Evolutionary conservation across 2,797 vertebrate genomes (phyloP), one percentile per base, ranked within the genome.

Genomic region (Scyliorhinus canicula): DNA sequence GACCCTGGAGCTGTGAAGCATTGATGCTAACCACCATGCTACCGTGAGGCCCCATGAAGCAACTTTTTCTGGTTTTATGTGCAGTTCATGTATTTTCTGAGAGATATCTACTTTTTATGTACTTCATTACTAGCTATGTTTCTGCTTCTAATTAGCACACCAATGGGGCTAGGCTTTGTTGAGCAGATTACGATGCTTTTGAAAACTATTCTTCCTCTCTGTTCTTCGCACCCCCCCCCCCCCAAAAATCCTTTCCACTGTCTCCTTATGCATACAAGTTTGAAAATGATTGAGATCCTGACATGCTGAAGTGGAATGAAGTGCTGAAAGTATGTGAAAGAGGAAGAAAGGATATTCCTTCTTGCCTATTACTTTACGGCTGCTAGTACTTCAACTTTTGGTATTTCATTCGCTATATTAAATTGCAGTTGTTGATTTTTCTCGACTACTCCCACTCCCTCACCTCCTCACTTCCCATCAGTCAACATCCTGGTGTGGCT

Each of bases 81-180:
- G n/a, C 55, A 2, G 12, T 19, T 90, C 24, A 60, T n/a, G 52
- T 57, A 31, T 19, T 90, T n/a, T 35, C 35, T 90, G 52, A 16
- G 52, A 16, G 3, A 90, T 55, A 28, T 90, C 55, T 60, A 28
- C 31, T 55, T 82, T 52, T 31, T 88, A 52, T 96, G 95, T 96
- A 96, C 96, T 95, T 93, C 96, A 96, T 95, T 95, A 96, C 96
- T 96, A 96, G 96, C 95, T 95, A 71, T 95, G 96, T 96, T 97
- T 96, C 96, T 97, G 96, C 95, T 96, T 97, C 97, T 96, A 97
- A 96, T 98, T 97, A 97, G 96, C 96, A 95, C 77, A n/a, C 95
- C 47, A 95, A 95, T 96, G 96, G 96, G 96, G 95, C 96, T 96
- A 95, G 95, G 96, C 96, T 96, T 96, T 97, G 96, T 96, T 95